phyloP scores from a whole-genome alignment of 2,888 invertebrate species.

The Lasioglossum zephyrum region DNA sequence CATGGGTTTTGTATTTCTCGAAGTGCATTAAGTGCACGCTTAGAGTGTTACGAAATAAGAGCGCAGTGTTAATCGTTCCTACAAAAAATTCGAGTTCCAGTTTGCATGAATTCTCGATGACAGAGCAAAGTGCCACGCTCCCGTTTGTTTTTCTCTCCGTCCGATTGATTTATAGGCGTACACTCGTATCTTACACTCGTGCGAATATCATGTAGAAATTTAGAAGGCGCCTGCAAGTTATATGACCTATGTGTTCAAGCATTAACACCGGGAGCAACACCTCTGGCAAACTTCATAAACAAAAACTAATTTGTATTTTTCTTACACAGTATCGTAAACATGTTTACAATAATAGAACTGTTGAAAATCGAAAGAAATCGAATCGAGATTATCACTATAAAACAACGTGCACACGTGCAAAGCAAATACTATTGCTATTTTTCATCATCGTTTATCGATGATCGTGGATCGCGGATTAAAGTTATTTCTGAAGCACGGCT shows the following conservation, averaged over 20 bases:
- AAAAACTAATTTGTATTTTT: neutral
- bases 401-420: neutral
- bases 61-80: neutral
- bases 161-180: slow-evolving; percentile 29
- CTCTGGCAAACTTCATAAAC: neutral
- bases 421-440: neutral
- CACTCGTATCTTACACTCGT: neutral
- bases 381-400: slow-evolving; percentile 17
- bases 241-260: slow-evolving; percentile 25
- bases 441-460: slow-evolving; percentile 24
- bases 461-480: slow-evolving; percentile 22
- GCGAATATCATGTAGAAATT: slow-evolving; percentile 30
- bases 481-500: slow-evolving; percentile 8
- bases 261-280: slow-evolving; percentile 4
- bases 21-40: too few species aligned
- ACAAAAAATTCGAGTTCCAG: neutral
- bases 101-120: neutral
- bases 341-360: slow-evolving; percentile 32
- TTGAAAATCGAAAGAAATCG: neutral
- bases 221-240: slow-evolving; percentile 23
- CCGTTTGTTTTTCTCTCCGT: slow-evolving; percentile 19
- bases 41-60: neutral
- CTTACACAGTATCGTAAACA: slow-evolving; percentile 23
- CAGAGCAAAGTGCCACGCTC: neutral
- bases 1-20: too few species aligned